Conservation (phyloP, 2,113 vertebrate genomes). For the Pelmatolapia mariae region DNA sequence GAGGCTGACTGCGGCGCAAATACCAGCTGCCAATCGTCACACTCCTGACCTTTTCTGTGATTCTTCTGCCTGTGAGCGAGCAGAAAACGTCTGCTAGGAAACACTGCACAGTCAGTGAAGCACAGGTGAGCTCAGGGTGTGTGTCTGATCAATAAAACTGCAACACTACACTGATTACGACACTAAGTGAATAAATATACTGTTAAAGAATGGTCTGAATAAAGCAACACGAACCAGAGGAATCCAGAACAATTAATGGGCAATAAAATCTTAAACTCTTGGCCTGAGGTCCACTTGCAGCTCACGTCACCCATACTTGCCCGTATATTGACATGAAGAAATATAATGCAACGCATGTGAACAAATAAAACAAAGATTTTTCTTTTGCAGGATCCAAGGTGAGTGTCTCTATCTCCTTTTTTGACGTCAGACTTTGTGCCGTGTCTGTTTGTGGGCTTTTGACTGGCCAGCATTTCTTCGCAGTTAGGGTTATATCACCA, state of each 20-base stretch:
- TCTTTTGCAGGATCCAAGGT: neutral
- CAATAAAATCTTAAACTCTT: neutral
- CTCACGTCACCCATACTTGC: neutral
- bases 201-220: neutral
- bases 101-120: neutral
- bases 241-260: neutral
- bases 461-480: neutral
- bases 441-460: neutral
- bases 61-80: neutral
- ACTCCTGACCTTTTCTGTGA: constrained; percentile 2
- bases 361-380: neutral
- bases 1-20: neutral
- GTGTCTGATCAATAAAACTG: neutral
- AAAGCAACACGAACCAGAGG: neutral
- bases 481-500: neutral
- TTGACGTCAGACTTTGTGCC: neutral
- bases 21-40: constrained; percentile 5
- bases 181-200: neutral
- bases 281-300: neutral
- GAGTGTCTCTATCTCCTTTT: neutral
- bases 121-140: neutral
- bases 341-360: neutral
- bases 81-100: neutral
- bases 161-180: neutral
- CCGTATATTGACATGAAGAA: neutral